These are phyloP conservation scores for Heteromurus nitidus DNA, from an alignment of 2,888 invertebrate genomes.

Conservation along the genomic window DNA sequence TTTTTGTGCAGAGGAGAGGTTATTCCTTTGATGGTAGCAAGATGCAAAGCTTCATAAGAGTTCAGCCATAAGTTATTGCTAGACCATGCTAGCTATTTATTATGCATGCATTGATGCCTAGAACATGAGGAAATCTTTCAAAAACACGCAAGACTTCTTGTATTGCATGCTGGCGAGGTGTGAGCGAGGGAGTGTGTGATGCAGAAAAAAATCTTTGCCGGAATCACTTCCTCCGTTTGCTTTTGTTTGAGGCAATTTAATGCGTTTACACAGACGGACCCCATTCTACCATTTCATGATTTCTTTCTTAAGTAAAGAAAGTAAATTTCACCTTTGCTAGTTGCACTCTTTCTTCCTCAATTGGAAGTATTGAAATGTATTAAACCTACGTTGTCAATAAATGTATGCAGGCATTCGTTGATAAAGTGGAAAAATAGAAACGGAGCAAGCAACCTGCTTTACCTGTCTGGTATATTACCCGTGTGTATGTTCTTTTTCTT, in stretches of 20 bases:
- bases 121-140: slow-evolving; percentile 27
- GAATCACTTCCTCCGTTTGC: not conserved
- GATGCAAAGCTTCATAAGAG: no score
- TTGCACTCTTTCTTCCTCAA: slow-evolving; percentile 25
- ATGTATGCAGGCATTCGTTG: slow-evolving; percentile 42
- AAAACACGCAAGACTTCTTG: slow-evolving; percentile 18
- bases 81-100: slow-evolving; percentile 11
- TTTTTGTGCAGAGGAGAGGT: no score
- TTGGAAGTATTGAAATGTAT: slow-evolving; percentile 7
- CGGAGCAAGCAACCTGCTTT: slow-evolving; percentile 15
- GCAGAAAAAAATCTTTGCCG: not conserved
- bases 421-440: slow-evolving; percentile 5
- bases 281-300: not conserved
- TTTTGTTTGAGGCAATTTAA: slow-evolving; percentile 11
- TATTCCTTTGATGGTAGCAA: no score
- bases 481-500: not conserved
- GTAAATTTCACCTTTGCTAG: slow-evolving; percentile 33
- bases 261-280: not conserved
- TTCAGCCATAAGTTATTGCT: no score
- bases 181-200: not conserved
- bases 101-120: not conserved
- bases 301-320: slow-evolving; percentile 30
- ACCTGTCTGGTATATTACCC: slow-evolving; percentile 30
- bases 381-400: slow-evolving; percentile 37
- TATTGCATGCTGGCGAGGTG: no score